A percentile compares a stretch with the other conserved stretches of the same genome.
Evolutionary conservation across 2,797 vertebrate genomes (phyloP).

Genomic region (Garrulus glandarius): DNA sequence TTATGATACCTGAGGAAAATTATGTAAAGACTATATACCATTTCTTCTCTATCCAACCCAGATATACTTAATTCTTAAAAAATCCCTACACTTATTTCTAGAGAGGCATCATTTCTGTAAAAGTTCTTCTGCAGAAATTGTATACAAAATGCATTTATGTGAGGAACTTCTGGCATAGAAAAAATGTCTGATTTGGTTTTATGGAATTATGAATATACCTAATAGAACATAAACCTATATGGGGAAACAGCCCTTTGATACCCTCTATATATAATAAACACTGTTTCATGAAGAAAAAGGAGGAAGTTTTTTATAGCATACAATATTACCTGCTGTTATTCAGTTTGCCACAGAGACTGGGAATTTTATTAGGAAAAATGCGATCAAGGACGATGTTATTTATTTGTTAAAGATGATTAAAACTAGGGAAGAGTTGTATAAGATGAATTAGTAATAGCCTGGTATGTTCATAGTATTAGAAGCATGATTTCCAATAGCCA

Average conservation of each 20-base stretch:
- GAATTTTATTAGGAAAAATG: not conserved
- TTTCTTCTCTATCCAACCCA: not conserved
- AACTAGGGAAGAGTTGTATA: rapidly evolving
- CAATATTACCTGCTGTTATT: not conserved
- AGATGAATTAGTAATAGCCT: not conserved
- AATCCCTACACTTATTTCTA: rapidly evolving
- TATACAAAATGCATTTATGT: not conserved
- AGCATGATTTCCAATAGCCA: not conserved
- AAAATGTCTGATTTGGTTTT: not conserved
- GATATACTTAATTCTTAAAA: not conserved
- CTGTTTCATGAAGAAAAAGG: not conserved
- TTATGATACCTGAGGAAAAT: not conserved
- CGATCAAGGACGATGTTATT: not conserved
- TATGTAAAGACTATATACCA: rapidly evolving
- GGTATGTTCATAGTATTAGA: not conserved
- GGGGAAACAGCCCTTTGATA: not conserved
- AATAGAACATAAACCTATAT: not conserved
- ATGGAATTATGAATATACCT: not conserved
- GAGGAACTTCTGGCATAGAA: not conserved
- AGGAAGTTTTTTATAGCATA: not conserved
- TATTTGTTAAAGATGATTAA: not conserved
- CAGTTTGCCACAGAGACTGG: not conserved
- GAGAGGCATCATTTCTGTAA: not conserved
- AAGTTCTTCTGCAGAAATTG: not conserved
- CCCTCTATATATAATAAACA: not conserved